Evolutionary conservation across 2,888 invertebrate genomes (phyloP).

Genomic region (Pardosa pseudoannulata): DNA sequence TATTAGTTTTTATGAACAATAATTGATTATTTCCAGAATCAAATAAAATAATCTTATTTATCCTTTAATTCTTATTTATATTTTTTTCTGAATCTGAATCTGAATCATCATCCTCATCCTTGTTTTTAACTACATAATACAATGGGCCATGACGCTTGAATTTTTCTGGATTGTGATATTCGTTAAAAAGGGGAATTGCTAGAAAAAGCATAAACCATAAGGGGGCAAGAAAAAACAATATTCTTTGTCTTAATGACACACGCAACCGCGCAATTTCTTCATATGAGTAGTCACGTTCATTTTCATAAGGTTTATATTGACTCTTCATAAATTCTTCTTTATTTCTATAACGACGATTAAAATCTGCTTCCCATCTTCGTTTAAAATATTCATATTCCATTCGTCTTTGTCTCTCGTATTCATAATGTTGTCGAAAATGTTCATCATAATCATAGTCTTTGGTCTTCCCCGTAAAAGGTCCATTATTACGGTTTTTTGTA

Average conservation of each 20-base stretch:
- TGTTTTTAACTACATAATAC: conserved; percentile 41
- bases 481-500: background rate
- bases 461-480: conserved; percentile 33
- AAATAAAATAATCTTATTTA: no score
- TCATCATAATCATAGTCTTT: conserved; percentile 56
- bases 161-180: background rate
- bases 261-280: no score
- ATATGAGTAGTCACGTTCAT: background rate
- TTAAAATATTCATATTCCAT: conserved; percentile 46
- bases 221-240: no score
- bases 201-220: no score
- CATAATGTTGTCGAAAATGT: conserved; percentile 48
- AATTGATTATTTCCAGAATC: no score
- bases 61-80: no score
- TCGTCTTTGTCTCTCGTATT: conserved; percentile 25
- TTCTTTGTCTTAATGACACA: no score
- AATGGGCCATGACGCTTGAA: background rate
- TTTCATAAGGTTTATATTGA: no score
- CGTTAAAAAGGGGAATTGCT: no score
- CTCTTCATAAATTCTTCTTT: background rate
- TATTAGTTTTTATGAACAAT: no score
- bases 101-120: no score
- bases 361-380: conserved; percentile 41
- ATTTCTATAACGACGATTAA: conserved; percentile 5
- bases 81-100: no score